Evolutionary conservation across 2,888 invertebrate species (phyloP).

Genomic region (Sympetrum striolatum): DNA sequence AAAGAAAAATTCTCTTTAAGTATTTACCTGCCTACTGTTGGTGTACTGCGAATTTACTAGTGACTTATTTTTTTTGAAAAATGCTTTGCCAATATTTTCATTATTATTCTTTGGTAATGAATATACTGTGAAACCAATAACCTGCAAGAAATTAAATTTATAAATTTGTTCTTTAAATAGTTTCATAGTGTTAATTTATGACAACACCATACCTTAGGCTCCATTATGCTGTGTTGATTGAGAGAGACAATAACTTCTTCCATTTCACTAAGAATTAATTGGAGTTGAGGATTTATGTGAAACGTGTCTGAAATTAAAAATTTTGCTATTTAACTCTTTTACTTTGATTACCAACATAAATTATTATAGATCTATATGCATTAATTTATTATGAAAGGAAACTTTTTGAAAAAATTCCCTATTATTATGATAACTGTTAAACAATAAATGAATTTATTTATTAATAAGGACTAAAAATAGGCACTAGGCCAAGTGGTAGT

Average conservation of each 20-base stretch:
- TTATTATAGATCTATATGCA: neutral
- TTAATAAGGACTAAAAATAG: no score
- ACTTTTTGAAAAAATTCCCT: no score
- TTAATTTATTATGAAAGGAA: neutral
- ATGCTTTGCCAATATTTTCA: slow-evolving; percentile 79
- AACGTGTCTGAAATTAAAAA: slow-evolving; percentile 74
- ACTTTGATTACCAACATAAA: neutral
- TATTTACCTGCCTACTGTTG: slow-evolving; percentile 83
- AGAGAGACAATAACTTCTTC: slow-evolving; percentile 85
- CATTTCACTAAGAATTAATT: slow-evolving; percentile 78
- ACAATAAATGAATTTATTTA: no score
- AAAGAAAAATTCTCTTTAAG: slow-evolving; percentile 47
- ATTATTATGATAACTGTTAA: no score
- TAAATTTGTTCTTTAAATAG: neutral
- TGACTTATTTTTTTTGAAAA: slow-evolving; percentile 86
- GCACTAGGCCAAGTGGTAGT: no score
- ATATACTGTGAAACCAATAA: slow-evolving; percentile 88
- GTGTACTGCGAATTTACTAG: slow-evolving; percentile 90
- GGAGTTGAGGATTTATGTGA: slow-evolving; percentile 90
- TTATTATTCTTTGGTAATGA: slow-evolving; percentile 72
- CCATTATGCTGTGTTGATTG: slow-evolving; percentile 89
- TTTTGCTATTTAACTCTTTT: neutral
- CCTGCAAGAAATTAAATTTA: slow-evolving; percentile 55
- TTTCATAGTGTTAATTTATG: neutral
- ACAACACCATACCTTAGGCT: slow-evolving; percentile 75